Base-by-base conservation (phyloP, 2,113 vertebrate genomes). In the Psilopogon haemacephalus region DNA sequence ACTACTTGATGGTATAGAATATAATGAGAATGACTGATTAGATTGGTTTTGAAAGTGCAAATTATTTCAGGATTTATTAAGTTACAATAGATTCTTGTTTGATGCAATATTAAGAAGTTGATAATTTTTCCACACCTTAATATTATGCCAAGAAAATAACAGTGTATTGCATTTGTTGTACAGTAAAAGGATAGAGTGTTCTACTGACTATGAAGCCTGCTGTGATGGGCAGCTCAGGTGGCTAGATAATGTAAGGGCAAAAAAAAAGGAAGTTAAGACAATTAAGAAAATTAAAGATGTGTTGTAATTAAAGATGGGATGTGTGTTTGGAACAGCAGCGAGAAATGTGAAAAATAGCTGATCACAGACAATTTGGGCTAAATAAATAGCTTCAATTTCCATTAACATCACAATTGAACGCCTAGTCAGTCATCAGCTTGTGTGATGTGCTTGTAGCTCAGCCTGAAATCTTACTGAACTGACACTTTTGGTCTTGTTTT, bases 1-100 rank as follows among this genome's bases (percentile, higher is more conserved):
- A 91, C 56, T 33, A 42, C 18, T 6, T 58, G 44, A 63, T 73
- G 44, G 33, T 77, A 52, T 94, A 58, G 88, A 84, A 58, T 48
- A 86, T 18, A 46, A 44, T 33, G 27, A 79, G 71, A 87, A 59
- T 19, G 56, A 74, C 68, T 82, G 84, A 87, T 90, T 93, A 82
- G 60, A 82, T 52, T 40, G 38, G 59, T 76, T 94, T 90, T 89
- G 70, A 90, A 93, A 86, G 65, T 76, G 18, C 60, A 96, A 81
- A 56, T 89, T 80, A 58, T 95, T 84, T 84, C 5, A 65, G 87
- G 46, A 83, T 90, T 83, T 78, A 89, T 95, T 93, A 85, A 90
- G 76, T 87, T 82, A 75, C 28, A 56, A 54, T 67, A 70, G 70
- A 62, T 93, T 59, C 73, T 44, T 76, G 30, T 91, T 72, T 87